These are phyloP conservation scores for Tapirus indicus DNA, from an alignment of 2,797 vertebrate genomes.

Conservation along the genomic window DNA sequence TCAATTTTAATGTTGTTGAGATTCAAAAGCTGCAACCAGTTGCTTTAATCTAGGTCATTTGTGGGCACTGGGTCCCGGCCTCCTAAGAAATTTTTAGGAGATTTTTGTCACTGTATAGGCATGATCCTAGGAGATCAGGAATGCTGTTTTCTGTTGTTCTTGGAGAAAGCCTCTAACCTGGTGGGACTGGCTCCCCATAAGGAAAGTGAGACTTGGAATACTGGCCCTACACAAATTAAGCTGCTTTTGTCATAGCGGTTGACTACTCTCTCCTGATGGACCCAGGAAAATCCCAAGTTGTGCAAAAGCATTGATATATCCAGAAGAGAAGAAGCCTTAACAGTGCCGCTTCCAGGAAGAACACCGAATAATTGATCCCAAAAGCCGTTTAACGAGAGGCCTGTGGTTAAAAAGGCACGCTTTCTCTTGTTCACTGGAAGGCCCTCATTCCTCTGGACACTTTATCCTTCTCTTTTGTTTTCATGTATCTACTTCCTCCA, in stretches of 20 bases:
- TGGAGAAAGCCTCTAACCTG: neutral
- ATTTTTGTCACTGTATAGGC: neutral
- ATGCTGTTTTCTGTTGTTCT: neutral
- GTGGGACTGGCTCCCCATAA: neutral
- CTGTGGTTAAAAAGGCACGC: neutral
- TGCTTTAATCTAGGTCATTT: slow-evolving; percentile 11
- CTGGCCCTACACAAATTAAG: neutral
- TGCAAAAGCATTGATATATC: slow-evolving; percentile 46
- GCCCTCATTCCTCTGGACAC: neutral
- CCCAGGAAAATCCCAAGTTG: neutral
- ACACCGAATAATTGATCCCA: slow-evolving; percentile 62
- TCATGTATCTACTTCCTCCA: neutral
- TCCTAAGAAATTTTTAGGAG: slow-evolving; percentile 7
- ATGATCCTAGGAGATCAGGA: neutral
- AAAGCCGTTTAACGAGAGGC: slow-evolving; percentile 10
- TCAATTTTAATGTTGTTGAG: slow-evolving; percentile 24
- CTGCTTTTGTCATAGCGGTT: neutral
- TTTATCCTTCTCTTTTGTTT: neutral
- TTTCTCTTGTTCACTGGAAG: slow-evolving; percentile 30
- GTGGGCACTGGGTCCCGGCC: neutral
- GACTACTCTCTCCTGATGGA: neutral
- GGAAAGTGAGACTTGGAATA: neutral
- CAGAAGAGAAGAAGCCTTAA: neutral
- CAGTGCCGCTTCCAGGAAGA: slow-evolving; percentile 36
- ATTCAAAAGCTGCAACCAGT: slow-evolving; percentile 42